Evolutionary conservation across 2,113 vertebrate species (phyloP).

Genomic region (Alethe diademata): DNA sequence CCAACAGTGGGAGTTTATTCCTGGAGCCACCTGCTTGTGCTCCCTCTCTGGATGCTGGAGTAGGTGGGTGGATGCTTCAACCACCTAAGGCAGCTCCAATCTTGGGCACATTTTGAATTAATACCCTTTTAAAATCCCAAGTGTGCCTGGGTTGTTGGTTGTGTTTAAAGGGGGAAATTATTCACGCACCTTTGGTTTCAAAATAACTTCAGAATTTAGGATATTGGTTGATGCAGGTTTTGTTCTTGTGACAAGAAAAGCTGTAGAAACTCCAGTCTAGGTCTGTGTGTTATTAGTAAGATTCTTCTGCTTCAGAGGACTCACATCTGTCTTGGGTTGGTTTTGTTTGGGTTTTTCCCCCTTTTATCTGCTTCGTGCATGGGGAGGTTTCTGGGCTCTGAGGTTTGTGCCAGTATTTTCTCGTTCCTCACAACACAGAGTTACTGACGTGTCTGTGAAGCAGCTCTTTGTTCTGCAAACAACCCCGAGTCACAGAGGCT

Average conservation of each 20-base stretch:
- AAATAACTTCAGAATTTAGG: background rate
- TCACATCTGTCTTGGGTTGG: background rate
- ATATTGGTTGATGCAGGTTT: background rate
- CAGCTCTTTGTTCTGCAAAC: constrained; percentile 38
- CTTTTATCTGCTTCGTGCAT: background rate
- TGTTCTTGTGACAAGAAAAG: background rate
- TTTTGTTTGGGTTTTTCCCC: background rate
- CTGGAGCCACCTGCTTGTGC: accelerated
- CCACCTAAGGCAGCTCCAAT: background rate
- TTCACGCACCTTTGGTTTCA: background rate
- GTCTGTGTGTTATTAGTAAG: background rate
- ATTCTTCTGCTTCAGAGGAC: background rate
- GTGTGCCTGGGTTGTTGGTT: accelerated
- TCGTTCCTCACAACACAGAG: background rate
- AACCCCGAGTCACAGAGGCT: background rate
- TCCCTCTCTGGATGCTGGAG: background rate
- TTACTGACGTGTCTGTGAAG: background rate
- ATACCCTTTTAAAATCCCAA: background rate
- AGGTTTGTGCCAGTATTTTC: background rate
- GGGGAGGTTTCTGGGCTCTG: background rate
- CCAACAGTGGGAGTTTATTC: background rate
- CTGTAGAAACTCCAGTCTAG: accelerated
- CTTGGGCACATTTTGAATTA: background rate
- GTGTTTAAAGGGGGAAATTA: background rate
- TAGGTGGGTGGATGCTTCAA: background rate